A percentile compares a stretch with the other conserved stretches of the same genome.
Evolutionary conservation across 1,140 invertebrate species (phyloP).

Genomic region (Phthorimaea operculella): DNA sequence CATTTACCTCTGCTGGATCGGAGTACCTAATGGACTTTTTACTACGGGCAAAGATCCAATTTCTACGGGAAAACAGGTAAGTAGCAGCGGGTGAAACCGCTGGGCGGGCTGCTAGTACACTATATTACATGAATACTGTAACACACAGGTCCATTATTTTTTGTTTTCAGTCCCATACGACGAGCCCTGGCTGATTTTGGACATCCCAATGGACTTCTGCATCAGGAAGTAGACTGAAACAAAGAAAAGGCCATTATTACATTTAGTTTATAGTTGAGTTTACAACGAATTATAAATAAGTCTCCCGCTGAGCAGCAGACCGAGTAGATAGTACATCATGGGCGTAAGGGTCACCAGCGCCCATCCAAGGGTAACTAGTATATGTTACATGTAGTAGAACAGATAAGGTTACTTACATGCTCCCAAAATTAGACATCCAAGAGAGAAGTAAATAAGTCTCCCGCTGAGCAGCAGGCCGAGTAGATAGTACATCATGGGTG

Average conservation of each 20-base stretch:
- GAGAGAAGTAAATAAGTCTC: conserved; percentile 76
- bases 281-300: conserved; percentile 64
- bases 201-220: conserved; percentile 83
- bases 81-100: no score
- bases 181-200: conserved; percentile 85
- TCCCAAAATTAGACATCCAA: conserved; percentile 74
- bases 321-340: conserved; percentile 76
- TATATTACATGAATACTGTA: conserved; percentile 14
- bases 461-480: conserved; percentile 76
- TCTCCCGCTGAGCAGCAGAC: conserved; percentile 77
- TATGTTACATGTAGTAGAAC: no score
- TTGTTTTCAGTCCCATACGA: conserved; percentile 76
- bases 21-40: no score
- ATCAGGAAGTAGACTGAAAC: conserved; percentile 82
- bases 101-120: no score
- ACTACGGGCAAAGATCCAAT: no score
- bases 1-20: no score
- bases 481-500: conserved; percentile 76
- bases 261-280: no score
- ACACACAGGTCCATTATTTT: conserved; percentile 19
- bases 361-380: no score
- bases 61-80: no score
- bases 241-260: conserved; percentile 21
- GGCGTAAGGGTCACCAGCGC: conserved; percentile 77
- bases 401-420: conserved; percentile 84